Evolutionary conservation across 2,797 vertebrate genomes (phyloP), one percentile per base, ranked within the genome.

Genomic region (Ispidina picta): DNA sequence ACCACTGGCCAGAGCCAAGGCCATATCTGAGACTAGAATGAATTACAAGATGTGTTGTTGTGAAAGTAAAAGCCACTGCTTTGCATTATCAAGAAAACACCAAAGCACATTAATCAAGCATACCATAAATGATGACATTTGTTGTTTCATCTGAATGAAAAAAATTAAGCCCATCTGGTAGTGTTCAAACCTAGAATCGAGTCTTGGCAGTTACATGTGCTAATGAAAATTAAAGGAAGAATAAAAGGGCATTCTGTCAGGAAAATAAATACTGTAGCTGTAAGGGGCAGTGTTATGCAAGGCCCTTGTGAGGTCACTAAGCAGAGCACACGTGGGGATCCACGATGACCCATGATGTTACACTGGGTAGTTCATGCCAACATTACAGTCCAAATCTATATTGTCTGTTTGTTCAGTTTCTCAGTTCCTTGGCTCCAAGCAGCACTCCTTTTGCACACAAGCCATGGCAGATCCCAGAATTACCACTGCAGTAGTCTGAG

Each of bases 1-100:
- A 68, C 98, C 98, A 12, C 97, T 97, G 54, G 97, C 97, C 92
- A 97, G 39, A 10, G 97, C 95, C 97, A 98, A 95, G 86, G 98
- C 98, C 2, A 97, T 98, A 96, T 98, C 98, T 98, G 93, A 89
- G 74, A 94, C 55, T 73, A 78, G 96, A 88, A 89, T 46, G 86
- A 95, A 91, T 85, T 91, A 77, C 60, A 88, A 91, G 93, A 93
- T 56, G 41, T 70, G 73, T 80, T 80, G 60, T 82, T 91, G 62
- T 75, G 65, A 94, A 94, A 66, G 84, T 33, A 94, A 87, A 93
- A 94, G 81, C 84, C 95, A 95, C 72, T 87, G 70, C 89, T 95
- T 94, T 41, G 60, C 92, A 78, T 90, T 95, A 92, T 95, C 94
- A 83, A 77, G 93, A 74, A 83, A 83, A 88, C 80, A 95, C 69